A percentile compares a stretch with the other conserved stretches of the same genome.
These are phyloP conservation scores for Montipora cactus DNA, from an alignment of 64 coral and sea anemone genomes.

Conservation along the genomic window DNA sequence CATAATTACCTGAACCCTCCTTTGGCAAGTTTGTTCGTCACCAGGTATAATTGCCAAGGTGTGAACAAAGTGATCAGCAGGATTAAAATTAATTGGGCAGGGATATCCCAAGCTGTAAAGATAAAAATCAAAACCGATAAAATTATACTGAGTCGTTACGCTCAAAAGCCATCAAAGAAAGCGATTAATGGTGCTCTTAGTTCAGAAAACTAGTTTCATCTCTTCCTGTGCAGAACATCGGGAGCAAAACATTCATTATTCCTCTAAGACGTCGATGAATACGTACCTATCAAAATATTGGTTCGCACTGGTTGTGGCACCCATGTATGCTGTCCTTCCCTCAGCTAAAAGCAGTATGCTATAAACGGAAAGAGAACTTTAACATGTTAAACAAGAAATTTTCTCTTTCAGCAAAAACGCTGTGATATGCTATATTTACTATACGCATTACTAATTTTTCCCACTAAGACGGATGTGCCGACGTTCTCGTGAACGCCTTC, in stretches of 20 bases:
- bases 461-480: no score
- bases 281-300: slow-evolving; percentile 53
- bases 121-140: not conserved
- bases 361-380: not conserved
- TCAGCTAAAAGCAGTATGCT: slow-evolving; percentile 74
- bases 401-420: no score
- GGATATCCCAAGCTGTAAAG: slow-evolving; percentile 44
- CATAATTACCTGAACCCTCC: slow-evolving; percentile 31
- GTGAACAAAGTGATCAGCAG: slow-evolving; percentile 74
- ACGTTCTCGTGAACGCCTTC: no score
- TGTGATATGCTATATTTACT: no score
- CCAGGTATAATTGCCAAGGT: slow-evolving; percentile 57
- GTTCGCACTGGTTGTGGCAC: slow-evolving; percentile 44
- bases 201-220: no score
- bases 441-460: no score
- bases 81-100: slow-evolving; percentile 62
- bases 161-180: not conserved
- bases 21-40: slow-evolving; percentile 46
- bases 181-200: no score
- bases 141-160: not conserved
- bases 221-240: no score
- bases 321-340: slow-evolving; percentile 72
- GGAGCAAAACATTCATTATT: not conserved
- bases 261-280: not conserved
- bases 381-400: no score